Evolutionary conservation across 2,888 invertebrate species (phyloP).

Genomic region (Parelbella ahira): DNA sequence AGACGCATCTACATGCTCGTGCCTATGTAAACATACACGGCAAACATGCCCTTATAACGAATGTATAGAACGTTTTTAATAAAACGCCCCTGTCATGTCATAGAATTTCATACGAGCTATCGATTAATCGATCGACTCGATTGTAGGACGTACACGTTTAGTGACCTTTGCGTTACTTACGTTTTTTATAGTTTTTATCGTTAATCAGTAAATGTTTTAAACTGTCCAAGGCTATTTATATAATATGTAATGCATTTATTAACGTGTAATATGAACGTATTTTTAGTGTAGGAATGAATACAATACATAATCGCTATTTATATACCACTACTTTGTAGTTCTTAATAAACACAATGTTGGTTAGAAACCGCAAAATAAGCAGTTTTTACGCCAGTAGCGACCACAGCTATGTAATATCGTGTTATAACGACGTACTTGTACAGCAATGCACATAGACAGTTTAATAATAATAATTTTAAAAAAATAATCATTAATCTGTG

Average conservation of each 20-base stretch:
- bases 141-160: conserved; percentile 1
- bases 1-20: conserved; percentile 75
- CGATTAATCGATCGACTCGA: conserved; percentile 30
- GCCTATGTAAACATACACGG: conserved; percentile 70
- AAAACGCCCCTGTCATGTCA: conserved; percentile 52
- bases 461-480: conserved; percentile 4
- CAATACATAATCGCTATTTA: neutral
- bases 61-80: conserved; percentile 53
- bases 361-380: conserved; percentile 21
- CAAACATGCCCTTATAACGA: conserved; percentile 73
- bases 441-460: conserved; percentile 6
- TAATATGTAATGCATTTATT: too few relatives aligned
- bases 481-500: conserved; percentile 5
- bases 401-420: conserved; percentile 20
- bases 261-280: too few relatives aligned
- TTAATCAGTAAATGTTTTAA: too few relatives aligned
- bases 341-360: conserved; percentile 22
- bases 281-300: too few relatives aligned
- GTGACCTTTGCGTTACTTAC: conserved; percentile 6
- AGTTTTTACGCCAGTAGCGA: conserved; percentile 23
- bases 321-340: conserved; percentile 18
- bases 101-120: conserved; percentile 46
- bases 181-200: neutral
- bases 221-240: too few relatives aligned
- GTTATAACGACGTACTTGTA: conserved; percentile 9